Conservation (phyloP, 2,888 invertebrate species). For the Serrognathus titanus region DNA sequence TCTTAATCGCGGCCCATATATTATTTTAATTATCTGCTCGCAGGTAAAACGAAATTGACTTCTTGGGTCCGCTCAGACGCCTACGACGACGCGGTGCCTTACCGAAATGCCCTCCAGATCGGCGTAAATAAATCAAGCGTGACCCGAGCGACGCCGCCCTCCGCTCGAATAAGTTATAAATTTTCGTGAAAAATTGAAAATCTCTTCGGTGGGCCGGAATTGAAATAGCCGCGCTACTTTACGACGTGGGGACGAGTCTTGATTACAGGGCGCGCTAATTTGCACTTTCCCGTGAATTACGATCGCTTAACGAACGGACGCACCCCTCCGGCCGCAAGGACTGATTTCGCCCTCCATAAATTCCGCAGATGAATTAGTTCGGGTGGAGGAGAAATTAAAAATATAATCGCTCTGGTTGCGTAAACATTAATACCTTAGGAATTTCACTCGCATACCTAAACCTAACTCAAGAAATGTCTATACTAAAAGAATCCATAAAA, state of each 20-base stretch:
- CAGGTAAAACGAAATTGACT: not conserved
- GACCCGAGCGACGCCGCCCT: slow-evolving; percentile 34
- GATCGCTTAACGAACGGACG: slow-evolving; percentile 1
- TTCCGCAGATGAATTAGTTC: no score
- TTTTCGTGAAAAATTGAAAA: slow-evolving; percentile 43
- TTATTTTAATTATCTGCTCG: not conserved
- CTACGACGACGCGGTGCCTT: not conserved
- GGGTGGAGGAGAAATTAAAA: no score
- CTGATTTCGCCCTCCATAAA: no score
- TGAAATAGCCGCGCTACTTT: slow-evolving; percentile 47
- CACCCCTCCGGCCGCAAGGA: no score
- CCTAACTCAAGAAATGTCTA: no score
- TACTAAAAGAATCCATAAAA: no score
- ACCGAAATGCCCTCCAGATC: not conserved
- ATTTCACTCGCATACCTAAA: no score
- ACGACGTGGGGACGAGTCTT: slow-evolving; percentile 45
- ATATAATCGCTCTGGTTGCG: no score
- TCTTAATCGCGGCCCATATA: not conserved
- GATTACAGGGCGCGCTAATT: slow-evolving; percentile 44
- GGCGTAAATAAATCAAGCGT: slow-evolving; percentile 31
- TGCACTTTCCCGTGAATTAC: slow-evolving; percentile 25
- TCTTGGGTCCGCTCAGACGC: not conserved
- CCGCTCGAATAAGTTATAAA: slow-evolving; percentile 48
- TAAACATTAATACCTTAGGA: no score
- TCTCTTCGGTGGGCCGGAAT: slow-evolving; percentile 37